phyloP scores from a whole-genome alignment of 1,140 invertebrate genomes.

The Heliothis virescens region DNA sequence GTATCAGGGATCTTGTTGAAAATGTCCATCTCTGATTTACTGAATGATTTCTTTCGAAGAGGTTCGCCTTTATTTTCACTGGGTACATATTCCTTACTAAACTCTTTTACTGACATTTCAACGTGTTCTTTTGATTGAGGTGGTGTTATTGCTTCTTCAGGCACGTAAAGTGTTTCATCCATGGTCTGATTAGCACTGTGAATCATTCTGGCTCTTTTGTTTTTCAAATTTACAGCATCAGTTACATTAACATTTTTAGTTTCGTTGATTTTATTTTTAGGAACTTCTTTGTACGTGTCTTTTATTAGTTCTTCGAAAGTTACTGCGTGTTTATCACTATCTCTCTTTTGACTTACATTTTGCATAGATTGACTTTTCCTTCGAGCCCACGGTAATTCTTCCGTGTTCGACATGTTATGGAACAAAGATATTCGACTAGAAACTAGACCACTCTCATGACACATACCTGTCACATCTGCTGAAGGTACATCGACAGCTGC shows the following conservation, averaged over 20 bases:
- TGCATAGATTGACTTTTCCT: slow-evolving; percentile 71
- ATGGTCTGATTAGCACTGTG: slow-evolving; percentile 55
- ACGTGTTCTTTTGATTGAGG: slow-evolving; percentile 47
- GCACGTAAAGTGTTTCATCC: slow-evolving; percentile 53
- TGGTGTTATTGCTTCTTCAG: slow-evolving; percentile 37
- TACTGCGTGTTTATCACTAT: slow-evolving; percentile 52
- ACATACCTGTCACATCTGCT: slow-evolving; percentile 54
- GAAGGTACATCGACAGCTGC: slow-evolving; percentile 59
- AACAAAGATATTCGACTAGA: slow-evolving; percentile 83
- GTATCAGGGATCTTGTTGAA: slow-evolving; percentile 71
- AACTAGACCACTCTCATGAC: slow-evolving; percentile 76
- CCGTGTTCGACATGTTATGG: slow-evolving; percentile 75
- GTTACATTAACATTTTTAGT: slow-evolving; percentile 30
- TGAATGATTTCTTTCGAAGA: slow-evolving; percentile 66
- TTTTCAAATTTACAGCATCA: slow-evolving; percentile 45
- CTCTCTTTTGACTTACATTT: slow-evolving; percentile 65
- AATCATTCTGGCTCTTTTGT: slow-evolving; percentile 57
- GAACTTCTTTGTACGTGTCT: slow-evolving; percentile 2
- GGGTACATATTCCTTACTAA: background rate
- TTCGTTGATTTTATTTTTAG: slow-evolving; percentile 52
- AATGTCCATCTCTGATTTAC: slow-evolving; percentile 84
- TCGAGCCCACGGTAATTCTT: slow-evolving; percentile 65
- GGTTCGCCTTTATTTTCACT: slow-evolving; percentile 41
- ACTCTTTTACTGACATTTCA: slow-evolving; percentile 30
- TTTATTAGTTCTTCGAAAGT: slow-evolving; percentile 39